These are phyloP conservation scores for Lacerta bilineata DNA, from an alignment of 2,797 vertebrate genomes.

Conservation along the genomic window DNA sequence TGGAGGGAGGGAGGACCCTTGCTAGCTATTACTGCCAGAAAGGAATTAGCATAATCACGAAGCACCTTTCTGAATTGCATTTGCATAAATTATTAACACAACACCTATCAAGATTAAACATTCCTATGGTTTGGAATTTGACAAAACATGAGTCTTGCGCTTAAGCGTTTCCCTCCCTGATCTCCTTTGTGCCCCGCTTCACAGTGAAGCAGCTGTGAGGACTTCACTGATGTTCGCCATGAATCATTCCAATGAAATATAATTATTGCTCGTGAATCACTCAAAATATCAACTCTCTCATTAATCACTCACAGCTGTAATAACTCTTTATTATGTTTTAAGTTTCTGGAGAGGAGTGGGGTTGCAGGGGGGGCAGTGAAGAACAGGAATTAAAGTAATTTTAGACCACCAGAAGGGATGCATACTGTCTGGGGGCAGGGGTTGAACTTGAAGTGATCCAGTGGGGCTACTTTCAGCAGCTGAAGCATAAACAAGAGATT, in stretches of 20 bases:
- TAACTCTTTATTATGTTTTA: conserved; percentile 56
- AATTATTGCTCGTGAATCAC: conserved; percentile 20
- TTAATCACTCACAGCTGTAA: conserved; percentile 54
- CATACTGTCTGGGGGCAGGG: not conserved
- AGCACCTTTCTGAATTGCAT: not conserved
- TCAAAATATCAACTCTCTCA: conserved; percentile 50
- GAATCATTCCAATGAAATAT: conserved; percentile 24
- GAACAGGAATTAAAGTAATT: not conserved
- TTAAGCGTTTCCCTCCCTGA: conserved; percentile 14
- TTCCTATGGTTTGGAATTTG: conserved; percentile 10
- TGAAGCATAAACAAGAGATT: not conserved
- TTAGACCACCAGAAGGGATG: conserved; percentile 1
- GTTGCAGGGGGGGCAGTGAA: not conserved
- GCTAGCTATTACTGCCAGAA: conserved; percentile 13
- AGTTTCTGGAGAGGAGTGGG: conserved; percentile 25
- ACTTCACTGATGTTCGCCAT: conserved; percentile 43
- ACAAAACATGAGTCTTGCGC: conserved; percentile 7
- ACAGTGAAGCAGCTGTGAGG: rapidly evolving
- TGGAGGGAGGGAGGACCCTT: not conserved
- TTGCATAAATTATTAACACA: conserved; percentile 13
- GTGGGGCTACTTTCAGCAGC: not conserved
- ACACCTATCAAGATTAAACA: conserved; percentile 14
- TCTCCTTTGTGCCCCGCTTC: not conserved
- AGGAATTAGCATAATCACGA: conserved; percentile 12
- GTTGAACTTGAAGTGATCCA: not conserved